Conservation (phyloP, 2,888 invertebrate genomes). For the Callyntrura guangdongensis region DNA sequence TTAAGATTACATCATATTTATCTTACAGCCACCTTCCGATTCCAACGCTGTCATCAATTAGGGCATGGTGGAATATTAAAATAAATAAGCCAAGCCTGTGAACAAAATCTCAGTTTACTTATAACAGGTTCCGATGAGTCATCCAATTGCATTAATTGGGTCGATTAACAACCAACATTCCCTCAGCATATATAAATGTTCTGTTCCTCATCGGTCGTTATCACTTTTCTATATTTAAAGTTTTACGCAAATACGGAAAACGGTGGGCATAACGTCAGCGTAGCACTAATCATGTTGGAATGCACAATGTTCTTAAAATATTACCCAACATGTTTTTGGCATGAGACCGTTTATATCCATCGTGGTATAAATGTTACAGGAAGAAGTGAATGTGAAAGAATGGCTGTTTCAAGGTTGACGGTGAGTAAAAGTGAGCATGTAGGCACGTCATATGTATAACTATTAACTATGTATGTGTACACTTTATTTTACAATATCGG, state of each 20-base stretch:
- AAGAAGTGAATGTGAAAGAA: conserved; percentile 11
- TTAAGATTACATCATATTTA: no score
- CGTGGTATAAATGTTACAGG: conserved; percentile 1
- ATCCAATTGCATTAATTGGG: conserved; percentile 44
- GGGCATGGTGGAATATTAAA: neutral
- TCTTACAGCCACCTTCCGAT: no score
- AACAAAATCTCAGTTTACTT: no score
- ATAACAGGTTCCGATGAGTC: conserved; percentile 48
- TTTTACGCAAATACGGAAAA: conserved; percentile 19
- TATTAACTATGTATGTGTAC: neutral
- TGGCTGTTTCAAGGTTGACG: conserved; percentile 57
- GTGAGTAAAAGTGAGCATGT: conserved; percentile 50
- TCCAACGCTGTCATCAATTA: conserved; percentile 17
- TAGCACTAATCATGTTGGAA: neutral
- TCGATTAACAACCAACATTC: neutral
- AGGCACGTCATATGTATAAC: conserved; percentile 11
- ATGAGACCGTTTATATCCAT: neutral
- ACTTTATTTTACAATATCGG: no score
- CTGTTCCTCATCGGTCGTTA: neutral
- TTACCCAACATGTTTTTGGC: neutral
- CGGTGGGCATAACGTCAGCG: neutral
- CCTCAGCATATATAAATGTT: neutral
- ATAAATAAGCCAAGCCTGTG: neutral
- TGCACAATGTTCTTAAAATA: neutral
- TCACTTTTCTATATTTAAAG: neutral